phyloP scores from a whole-genome alignment of 2,797 vertebrate genomes.

The Graptemys geographica region DNA sequence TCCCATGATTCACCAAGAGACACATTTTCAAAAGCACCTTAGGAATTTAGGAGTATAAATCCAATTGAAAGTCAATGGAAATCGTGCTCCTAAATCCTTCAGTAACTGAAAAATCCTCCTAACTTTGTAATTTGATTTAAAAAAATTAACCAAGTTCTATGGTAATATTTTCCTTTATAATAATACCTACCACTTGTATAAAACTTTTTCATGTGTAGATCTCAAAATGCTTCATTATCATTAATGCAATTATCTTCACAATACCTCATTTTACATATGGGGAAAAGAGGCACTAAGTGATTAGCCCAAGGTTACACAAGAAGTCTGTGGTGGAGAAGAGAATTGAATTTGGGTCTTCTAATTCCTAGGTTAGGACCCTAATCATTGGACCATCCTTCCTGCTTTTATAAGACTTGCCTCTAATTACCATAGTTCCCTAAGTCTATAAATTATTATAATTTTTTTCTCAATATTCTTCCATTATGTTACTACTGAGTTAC shows the following conservation, averaged over 20 bases:
- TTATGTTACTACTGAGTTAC: slow-evolving; percentile 6
- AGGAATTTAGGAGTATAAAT: not conserved
- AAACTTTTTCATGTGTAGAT: not conserved
- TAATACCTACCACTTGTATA: not conserved
- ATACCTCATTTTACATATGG: not conserved
- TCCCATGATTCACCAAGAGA: not conserved
- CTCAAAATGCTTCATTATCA: not conserved
- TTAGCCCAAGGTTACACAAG: not conserved
- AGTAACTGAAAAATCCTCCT: not conserved
- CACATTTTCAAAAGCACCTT: not conserved
- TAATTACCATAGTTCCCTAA: not conserved
- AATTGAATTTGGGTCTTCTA: not conserved
- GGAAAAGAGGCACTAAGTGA: not conserved
- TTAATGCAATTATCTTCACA: not conserved
- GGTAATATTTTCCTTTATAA: slow-evolving; percentile 29
- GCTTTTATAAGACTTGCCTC: not conserved
- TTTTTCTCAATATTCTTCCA: not conserved
- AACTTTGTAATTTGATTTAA: not conserved
- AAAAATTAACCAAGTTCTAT: not conserved
- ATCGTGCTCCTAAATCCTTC: not conserved
- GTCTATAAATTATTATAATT: not conserved
- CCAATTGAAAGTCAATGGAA: not conserved
- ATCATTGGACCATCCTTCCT: not conserved
- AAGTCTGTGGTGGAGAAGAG: not conserved
- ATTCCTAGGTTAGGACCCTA: not conserved